Conservation (phyloP, 2,797 vertebrate species). For the Sebastes oblongus region DNA sequence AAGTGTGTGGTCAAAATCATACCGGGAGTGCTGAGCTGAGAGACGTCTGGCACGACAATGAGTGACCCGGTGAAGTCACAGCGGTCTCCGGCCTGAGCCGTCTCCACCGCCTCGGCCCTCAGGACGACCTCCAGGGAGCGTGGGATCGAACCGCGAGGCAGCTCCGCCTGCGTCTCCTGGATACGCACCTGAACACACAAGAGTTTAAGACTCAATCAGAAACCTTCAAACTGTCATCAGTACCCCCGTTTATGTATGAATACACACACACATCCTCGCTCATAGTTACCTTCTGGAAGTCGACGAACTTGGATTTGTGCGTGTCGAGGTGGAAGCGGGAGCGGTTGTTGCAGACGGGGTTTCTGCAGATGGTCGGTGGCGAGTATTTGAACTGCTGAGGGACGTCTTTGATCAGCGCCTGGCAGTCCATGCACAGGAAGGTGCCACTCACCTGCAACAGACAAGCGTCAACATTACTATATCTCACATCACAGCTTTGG, state of each 20-base stretch:
- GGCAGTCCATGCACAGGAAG: slow-evolving; percentile 97
- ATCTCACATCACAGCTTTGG: background rate
- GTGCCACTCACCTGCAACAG: slow-evolving; percentile 85
- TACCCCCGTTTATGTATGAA: accelerated
- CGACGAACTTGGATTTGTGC: slow-evolving; percentile 97
- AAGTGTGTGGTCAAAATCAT: background rate
- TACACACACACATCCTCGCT: too few relatives aligned
- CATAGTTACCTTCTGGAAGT: slow-evolving; percentile 93
- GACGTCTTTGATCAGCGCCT: slow-evolving; percentile 92
- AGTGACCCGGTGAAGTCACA: slow-evolving; percentile 95
- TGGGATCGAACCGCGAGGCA: slow-evolving; percentile 94
- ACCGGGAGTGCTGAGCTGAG: slow-evolving; percentile 95
- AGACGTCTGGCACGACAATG: slow-evolving; percentile 96
- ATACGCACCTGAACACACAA: slow-evolving; percentile 88
- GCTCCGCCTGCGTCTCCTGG: slow-evolving; percentile 96
- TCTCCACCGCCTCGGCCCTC: slow-evolving; percentile 95
- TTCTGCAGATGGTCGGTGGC: slow-evolving; percentile 95
- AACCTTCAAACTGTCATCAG: accelerated
- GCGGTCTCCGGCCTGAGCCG: slow-evolving; percentile 95
- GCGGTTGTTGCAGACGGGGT: slow-evolving; percentile 97
- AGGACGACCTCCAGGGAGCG: slow-evolving; percentile 95
- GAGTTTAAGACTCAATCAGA: background rate
- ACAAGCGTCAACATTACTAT: accelerated
- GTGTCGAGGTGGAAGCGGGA: slow-evolving; percentile 95
- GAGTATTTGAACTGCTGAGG: slow-evolving; percentile 99